A percentile compares a stretch with the other conserved stretches of the same genome.
These are phyloP conservation scores for Burhinus oedicnemus DNA, from an alignment of 2,113 vertebrate species.

Conservation along the genomic window DNA sequence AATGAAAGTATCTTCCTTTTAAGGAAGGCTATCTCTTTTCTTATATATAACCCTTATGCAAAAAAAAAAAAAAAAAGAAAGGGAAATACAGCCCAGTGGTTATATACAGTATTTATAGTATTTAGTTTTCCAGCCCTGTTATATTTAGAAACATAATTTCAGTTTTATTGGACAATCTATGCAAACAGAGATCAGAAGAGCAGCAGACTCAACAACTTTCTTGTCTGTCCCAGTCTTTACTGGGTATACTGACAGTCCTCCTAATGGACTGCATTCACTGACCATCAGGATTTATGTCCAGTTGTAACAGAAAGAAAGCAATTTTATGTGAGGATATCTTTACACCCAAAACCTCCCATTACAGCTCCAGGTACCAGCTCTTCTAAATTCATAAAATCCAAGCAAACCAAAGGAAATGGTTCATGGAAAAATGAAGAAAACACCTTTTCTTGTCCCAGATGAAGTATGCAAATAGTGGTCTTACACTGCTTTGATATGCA, in stretches of 20 bases:
- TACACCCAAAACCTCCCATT: not conserved
- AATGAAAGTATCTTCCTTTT: not conserved
- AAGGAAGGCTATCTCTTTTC: not conserved
- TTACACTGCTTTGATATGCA: not conserved
- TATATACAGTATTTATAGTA: not conserved
- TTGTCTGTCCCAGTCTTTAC: not conserved
- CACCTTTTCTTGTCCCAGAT: not conserved
- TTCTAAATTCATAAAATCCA: not conserved
- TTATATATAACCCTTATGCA: fast-evolving
- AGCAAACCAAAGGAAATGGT: not conserved
- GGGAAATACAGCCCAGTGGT: not conserved
- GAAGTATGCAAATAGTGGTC: not conserved
- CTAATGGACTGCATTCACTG: not conserved
- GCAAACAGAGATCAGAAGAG: not conserved
- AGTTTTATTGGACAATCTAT: not conserved
- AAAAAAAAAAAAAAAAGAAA: not conserved
- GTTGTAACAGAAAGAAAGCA: not conserved
- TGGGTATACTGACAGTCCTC: not conserved
- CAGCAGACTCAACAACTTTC: not conserved
- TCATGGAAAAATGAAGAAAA: not conserved
- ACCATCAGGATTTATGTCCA: not conserved
- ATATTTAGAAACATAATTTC: not conserved
- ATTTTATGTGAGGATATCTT: not conserved
- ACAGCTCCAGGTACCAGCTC: not conserved
- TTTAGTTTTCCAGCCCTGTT: not conserved